These are phyloP conservation scores for Myotis vivesi DNA, from an alignment of 2,797 vertebrate genomes.

Conservation along the genomic window DNA sequence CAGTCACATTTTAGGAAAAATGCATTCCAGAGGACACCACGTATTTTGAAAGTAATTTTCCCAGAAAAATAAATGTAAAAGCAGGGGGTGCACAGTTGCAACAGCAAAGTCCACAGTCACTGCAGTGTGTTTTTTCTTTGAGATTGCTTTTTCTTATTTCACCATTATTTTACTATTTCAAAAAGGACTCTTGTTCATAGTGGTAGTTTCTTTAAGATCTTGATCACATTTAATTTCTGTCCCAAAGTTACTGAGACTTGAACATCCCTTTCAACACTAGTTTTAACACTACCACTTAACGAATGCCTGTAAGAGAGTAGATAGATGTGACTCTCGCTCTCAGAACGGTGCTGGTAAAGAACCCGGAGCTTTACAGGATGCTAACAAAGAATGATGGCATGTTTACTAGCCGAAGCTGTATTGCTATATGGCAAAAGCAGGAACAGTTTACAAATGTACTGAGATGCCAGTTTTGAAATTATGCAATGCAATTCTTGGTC, in stretches of 20 bases:
- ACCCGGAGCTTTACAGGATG: neutral
- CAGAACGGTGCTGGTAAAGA: neutral
- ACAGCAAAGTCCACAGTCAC: neutral
- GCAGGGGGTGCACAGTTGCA: neutral
- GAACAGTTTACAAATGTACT: neutral
- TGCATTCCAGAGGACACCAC: neutral
- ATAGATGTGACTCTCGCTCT: too few species aligned
- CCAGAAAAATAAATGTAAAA: neutral
- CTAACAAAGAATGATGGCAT: neutral
- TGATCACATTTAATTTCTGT: conserved; percentile 14
- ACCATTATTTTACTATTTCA: neutral
- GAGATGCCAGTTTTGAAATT: neutral
- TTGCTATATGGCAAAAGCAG: neutral
- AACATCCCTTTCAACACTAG: neutral
- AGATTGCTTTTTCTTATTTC: neutral
- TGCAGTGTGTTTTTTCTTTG: neutral
- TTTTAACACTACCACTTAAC: neutral
- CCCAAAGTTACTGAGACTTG: neutral
- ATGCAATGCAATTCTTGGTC: neutral
- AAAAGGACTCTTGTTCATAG: neutral
- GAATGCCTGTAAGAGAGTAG: neutral
- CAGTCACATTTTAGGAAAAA: neutral
- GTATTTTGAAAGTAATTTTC: neutral
- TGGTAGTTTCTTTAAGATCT: neutral
- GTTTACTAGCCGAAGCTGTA: neutral